phyloP scores from a whole-genome alignment of 92 coral and sea anemone genomes.

The Parazoanthus atlanticus region DNA sequence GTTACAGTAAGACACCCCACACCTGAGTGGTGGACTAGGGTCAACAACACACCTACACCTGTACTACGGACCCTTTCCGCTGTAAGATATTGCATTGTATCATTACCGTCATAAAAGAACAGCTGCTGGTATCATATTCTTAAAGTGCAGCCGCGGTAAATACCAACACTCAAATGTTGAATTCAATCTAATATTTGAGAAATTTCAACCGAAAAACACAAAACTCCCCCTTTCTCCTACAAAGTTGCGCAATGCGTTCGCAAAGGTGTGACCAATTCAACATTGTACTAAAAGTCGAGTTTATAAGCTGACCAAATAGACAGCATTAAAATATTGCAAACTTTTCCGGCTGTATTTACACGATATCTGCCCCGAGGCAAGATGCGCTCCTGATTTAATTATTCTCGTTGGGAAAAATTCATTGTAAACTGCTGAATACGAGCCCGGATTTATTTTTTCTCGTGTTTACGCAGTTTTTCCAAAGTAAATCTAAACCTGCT shows the following conservation, averaged over 20 bases:
- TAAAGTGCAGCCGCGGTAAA: slow-evolving; percentile 3
- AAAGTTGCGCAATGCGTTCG: not conserved
- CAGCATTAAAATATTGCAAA: not conserved
- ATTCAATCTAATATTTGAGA: not conserved
- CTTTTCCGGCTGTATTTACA: not conserved
- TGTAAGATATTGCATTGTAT: slow-evolving; percentile 16
- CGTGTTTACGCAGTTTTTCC: not conserved
- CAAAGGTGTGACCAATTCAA: not conserved
- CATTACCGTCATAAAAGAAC: not conserved
- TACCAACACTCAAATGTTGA: slow-evolving; percentile 8
- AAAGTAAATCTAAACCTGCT: not conserved
- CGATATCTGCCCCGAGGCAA: slow-evolving; percentile 17
- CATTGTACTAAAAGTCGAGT: not conserved
- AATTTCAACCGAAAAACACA: slow-evolving; percentile 1
- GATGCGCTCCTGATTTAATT: not conserved
- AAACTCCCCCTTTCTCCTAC: no score
- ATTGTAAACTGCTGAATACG: not conserved
- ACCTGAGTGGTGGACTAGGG: not conserved
- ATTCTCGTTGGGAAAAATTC: not conserved
- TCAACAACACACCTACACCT: slow-evolving; percentile 22
- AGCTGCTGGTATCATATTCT: slow-evolving; percentile 13
- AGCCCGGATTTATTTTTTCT: not conserved
- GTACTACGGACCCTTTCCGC: slow-evolving; percentile 2
- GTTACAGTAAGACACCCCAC: not conserved
- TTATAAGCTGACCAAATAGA: not conserved